Percentiles rank a stretch among this genome's conserved stretches.
Evolutionary conservation across 2,888 invertebrate genomes (phyloP).

Genomic region (Caenorhabditis afra): DNA sequence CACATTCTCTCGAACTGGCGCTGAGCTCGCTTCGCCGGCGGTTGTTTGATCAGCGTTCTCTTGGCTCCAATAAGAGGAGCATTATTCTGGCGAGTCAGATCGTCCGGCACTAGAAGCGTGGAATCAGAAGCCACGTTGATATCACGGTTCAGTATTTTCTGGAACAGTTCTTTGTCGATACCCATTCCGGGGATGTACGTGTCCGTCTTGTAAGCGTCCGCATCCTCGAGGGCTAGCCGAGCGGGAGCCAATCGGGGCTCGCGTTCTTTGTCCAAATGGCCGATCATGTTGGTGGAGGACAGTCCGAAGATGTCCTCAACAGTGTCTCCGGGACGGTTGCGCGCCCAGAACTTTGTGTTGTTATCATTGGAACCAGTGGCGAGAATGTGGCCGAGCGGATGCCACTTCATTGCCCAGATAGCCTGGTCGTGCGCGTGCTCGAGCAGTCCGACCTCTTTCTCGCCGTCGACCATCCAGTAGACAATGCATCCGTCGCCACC

Average conservation of each 20-base stretch:
- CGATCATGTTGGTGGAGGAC: conserved; percentile 66
- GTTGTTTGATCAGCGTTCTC: conserved; percentile 79
- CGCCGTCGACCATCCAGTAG: conserved; percentile 94
- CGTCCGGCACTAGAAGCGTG: conserved; percentile 65
- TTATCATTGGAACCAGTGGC: conserved; percentile 99
- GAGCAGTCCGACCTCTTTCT: conserved; percentile 93
- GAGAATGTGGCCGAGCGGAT: conserved; percentile 97
- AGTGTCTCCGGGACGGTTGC: conserved; percentile 96
- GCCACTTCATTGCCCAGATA: conserved; percentile 99
- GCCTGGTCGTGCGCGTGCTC: conserved; percentile 94
- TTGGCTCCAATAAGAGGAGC: conserved; percentile 68
- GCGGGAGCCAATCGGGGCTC: conserved; percentile 56
- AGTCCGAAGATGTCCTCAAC: conserved; percentile 95
- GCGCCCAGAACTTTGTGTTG: conserved; percentile 97
- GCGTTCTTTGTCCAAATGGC: conserved; percentile 71
- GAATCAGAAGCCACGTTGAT: conserved; percentile 30
- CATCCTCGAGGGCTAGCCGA: conserved; percentile 48
- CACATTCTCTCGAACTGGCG: conserved; percentile 80
- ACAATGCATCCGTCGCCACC: conserved; percentile 98
- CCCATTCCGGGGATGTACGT: conserved; percentile 90
- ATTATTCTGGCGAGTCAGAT: conserved; percentile 56
- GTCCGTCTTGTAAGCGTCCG: conserved; percentile 13
- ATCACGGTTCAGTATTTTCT: conserved; percentile 63
- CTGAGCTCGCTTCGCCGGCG: conserved; percentile 79
- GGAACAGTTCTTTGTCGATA: conserved; percentile 93